A percentile compares a stretch with the other conserved stretches of the same genome.
These are phyloP conservation scores for Probosciger aterrimus DNA, from an alignment of 2,113 vertebrate species.

Conservation along the genomic window DNA sequence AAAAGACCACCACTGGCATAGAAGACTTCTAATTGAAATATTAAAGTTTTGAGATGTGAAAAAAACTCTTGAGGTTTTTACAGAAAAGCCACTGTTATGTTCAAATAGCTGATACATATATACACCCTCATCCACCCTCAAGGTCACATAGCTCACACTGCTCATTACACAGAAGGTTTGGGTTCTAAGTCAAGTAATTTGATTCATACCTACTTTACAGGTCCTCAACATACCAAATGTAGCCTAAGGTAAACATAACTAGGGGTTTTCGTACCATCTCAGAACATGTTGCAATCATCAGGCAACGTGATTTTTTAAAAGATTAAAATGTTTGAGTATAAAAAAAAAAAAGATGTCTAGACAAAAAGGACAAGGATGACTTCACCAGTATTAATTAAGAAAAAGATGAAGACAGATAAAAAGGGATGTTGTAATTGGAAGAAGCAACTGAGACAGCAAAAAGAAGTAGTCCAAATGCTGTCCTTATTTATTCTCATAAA, in stretches of 20 bases:
- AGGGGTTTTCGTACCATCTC: background rate
- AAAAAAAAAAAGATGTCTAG: conserved; percentile 1
- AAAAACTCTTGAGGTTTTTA: background rate
- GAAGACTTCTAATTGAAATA: background rate
- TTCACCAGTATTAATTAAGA: background rate
- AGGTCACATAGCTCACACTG: background rate
- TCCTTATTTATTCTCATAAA: background rate
- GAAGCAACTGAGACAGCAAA: background rate
- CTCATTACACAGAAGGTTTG: background rate
- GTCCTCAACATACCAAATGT: background rate
- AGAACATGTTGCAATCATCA: background rate
- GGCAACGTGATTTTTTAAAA: background rate
- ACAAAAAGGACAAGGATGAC: background rate
- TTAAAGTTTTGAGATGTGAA: background rate
- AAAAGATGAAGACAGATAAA: background rate
- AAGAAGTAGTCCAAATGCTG: background rate
- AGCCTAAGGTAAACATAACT: background rate
- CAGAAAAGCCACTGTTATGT: background rate
- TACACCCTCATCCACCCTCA: background rate
- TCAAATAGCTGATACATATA: background rate
- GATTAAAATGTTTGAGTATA: background rate
- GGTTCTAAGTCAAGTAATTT: background rate
- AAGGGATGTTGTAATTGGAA: background rate
- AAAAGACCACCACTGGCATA: background rate
- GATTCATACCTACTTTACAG: background rate